These are phyloP conservation scores for Amyelois transitella DNA, from an alignment of 1,140 invertebrate species.

Conservation along the genomic window DNA sequence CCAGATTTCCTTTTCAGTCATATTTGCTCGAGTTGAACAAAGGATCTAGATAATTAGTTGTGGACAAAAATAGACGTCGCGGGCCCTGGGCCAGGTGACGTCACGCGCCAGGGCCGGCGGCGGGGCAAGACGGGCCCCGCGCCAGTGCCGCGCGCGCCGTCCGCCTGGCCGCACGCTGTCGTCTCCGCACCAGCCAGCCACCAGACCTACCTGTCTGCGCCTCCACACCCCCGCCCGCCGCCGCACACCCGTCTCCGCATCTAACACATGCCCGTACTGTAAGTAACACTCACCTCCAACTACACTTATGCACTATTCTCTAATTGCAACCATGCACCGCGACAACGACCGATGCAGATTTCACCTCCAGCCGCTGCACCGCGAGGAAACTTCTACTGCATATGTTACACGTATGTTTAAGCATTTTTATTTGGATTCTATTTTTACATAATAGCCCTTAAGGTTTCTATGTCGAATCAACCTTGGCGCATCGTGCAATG, in stretches of 20 bases:
- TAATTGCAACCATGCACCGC: slow-evolving; percentile 38
- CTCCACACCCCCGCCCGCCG: slow-evolving; percentile 23
- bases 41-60: slow-evolving; percentile 67
- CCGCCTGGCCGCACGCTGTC: slow-evolving; percentile 56
- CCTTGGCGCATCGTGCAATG: slow-evolving; percentile 73
- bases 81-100: slow-evolving; percentile 72
- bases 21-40: slow-evolving; percentile 51
- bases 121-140: slow-evolving; percentile 72
- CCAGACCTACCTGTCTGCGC: slow-evolving; percentile 14
- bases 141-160: slow-evolving; percentile 70
- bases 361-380: slow-evolving; percentile 33
- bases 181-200: slow-evolving; percentile 25
- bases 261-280: slow-evolving; percentile 22
- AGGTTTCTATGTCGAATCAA: slow-evolving; percentile 53
- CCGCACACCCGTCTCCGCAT: slow-evolving; percentile 22
- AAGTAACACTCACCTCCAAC: slow-evolving; percentile 5
- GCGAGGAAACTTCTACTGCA: not conserved
- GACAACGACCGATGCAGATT: slow-evolving; percentile 47
- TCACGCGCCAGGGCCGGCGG: slow-evolving; percentile 64
- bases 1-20: slow-evolving; percentile 61
- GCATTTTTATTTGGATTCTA: not conserved
- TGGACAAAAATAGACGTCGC: slow-evolving; percentile 68
- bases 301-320: slow-evolving; percentile 25
- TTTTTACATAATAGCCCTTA: slow-evolving; percentile 19
- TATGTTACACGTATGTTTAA: not conserved